phyloP scores from a whole-genome alignment of 2,113 vertebrate genomes.

The Syrmaticus mikado region DNA sequence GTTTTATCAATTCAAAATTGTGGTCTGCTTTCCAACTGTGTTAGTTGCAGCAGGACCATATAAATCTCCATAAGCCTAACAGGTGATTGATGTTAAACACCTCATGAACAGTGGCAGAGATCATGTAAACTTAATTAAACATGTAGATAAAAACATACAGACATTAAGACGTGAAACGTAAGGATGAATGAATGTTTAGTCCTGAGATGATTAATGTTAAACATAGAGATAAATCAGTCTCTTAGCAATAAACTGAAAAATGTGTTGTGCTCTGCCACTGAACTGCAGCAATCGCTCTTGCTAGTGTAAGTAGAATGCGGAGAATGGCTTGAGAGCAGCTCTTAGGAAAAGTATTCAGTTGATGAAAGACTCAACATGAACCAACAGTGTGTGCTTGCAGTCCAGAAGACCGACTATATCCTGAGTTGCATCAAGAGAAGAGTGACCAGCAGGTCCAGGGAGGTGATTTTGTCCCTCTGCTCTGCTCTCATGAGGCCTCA shows the following conservation, averaged over 20 bases:
- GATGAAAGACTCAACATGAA: too few species aligned
- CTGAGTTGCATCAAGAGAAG: too few species aligned
- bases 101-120: background rate
- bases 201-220: background rate
- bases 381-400: too few species aligned
- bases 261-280: background rate
- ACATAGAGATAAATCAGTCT: background rate
- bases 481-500: too few species aligned
- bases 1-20: background rate
- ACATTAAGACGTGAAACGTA: background rate
- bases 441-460: too few species aligned
- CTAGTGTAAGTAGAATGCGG: background rate
- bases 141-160: background rate
- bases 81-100: background rate
- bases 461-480: too few species aligned
- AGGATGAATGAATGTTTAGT: background rate
- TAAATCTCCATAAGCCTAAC: background rate
- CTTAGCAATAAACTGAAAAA: background rate
- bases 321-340: too few species aligned
- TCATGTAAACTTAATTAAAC: background rate
- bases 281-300: background rate
- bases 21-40: background rate
- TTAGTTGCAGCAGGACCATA: background rate
- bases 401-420: too few species aligned
- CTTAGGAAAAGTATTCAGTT: too few species aligned